Conservation (phyloP, 2,797 vertebrate genomes). For the Xenops minutus region DNA sequence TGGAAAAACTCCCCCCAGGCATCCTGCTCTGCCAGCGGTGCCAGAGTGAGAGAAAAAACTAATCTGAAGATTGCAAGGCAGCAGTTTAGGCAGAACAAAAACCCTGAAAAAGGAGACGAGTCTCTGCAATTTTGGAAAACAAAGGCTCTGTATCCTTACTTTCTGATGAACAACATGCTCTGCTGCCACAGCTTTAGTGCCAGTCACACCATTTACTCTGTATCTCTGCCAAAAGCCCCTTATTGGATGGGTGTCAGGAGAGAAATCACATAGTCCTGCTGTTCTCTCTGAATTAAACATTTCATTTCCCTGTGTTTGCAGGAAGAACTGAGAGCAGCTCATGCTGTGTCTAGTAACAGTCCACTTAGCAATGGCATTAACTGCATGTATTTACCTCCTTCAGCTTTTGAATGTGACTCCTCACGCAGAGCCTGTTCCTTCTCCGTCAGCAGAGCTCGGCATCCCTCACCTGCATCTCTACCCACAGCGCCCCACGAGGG, state of each 20-base stretch:
- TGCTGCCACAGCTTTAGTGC: neutral
- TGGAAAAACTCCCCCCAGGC: no score
- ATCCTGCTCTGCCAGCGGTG: no score
- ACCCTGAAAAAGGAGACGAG: neutral
- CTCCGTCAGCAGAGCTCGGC: neutral
- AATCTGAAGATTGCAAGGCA: neutral
- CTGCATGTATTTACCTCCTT: neutral
- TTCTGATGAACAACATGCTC: constrained; percentile 29
- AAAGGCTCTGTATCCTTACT: neutral
- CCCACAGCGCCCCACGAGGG: neutral
- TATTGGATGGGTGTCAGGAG: neutral
- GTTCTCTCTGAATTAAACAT: neutral
- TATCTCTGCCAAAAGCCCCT: constrained; percentile 14
- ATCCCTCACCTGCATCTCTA: neutral
- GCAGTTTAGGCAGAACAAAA: neutral
- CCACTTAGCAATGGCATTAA: neutral
- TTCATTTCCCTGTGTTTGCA: neutral
- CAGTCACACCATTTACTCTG: constrained; percentile 3
- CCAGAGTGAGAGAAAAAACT: neutral
- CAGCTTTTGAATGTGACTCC: neutral
- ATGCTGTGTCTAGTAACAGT: neutral
- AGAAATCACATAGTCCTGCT: neutral
- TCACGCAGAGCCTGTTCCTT: neutral
- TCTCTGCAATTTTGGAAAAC: neutral
- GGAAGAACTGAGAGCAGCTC: neutral